phyloP scores from a whole-genome alignment of 2,113 vertebrate genomes.

The Vicugna pacos region DNA sequence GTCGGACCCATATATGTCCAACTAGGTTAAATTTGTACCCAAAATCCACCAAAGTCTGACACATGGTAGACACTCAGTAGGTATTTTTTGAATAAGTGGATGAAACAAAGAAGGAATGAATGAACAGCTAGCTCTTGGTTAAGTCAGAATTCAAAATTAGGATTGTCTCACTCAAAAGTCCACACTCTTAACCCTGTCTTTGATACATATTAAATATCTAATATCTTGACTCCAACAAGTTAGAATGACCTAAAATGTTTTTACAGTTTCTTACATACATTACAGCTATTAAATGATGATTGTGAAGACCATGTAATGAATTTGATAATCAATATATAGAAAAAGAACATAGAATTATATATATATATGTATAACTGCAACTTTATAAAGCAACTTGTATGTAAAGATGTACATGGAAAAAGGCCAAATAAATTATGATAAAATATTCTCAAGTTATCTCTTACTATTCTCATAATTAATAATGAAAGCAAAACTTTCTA shows the following conservation, averaged over 20 bases:
- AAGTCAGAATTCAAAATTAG: background rate
- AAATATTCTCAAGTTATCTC: background rate
- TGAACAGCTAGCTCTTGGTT: background rate
- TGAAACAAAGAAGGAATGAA: background rate
- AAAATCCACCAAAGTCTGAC: background rate
- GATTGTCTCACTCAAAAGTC: background rate
- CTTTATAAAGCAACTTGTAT: background rate
- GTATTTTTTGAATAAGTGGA: background rate
- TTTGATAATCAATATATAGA: background rate
- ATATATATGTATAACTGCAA: background rate
- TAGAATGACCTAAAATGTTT: background rate
- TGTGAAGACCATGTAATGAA: background rate
- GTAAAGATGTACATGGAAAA: background rate
- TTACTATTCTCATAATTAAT: background rate
- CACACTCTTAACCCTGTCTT: background rate
- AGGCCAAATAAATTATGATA: background rate
- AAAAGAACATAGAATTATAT: background rate
- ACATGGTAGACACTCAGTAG: background rate
- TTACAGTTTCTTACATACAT: background rate
- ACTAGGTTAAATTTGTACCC: background rate
- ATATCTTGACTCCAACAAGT: background rate
- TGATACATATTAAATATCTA: background rate
- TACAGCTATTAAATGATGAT: background rate
- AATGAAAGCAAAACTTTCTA: background rate
- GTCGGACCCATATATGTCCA: background rate